Conservation (phyloP, 2,113 vertebrate genomes). For the Scatophagus argus region DNA sequence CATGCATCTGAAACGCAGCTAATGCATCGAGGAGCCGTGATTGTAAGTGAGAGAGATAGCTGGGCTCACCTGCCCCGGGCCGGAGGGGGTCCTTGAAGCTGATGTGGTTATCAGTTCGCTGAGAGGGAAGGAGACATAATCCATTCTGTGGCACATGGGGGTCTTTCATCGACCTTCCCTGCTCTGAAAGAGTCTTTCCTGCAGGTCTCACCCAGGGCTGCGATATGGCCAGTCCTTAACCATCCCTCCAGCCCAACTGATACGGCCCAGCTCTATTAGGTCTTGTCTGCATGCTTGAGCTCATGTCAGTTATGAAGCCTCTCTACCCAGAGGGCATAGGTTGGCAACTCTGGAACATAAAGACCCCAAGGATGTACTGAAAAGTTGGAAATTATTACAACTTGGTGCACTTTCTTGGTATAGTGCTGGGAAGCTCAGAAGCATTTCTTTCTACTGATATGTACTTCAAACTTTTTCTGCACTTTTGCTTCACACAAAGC, state of each 20-base stretch:
- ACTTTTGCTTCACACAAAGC: constrained; percentile 16
- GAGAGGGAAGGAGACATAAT: constrained; percentile 82
- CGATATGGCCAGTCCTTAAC: constrained; percentile 60
- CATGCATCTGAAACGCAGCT: constrained; percentile 70
- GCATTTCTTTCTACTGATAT: constrained; percentile 28
- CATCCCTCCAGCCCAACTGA: constrained; percentile 73
- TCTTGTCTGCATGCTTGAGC: constrained; percentile 74
- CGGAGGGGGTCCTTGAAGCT: constrained; percentile 79
- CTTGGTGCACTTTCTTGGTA: constrained; percentile 55
- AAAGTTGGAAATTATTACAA: constrained; percentile 73
- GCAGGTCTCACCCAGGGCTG: constrained; percentile 71
- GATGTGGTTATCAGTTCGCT: constrained; percentile 81
- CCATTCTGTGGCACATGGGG: constrained; percentile 80
- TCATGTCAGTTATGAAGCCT: constrained; percentile 72
- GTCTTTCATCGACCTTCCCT: constrained; percentile 79
- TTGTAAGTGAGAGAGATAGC: constrained; percentile 76
- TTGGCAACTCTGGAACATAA: constrained; percentile 64
- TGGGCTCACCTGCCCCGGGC: constrained; percentile 72
- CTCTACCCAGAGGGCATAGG: constrained; percentile 63
- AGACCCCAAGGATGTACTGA: constrained; percentile 64
- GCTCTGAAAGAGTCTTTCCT: constrained; percentile 73
- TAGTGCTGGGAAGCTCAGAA: constrained; percentile 21
- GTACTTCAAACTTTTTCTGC: constrained; percentile 28
- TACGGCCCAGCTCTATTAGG: constrained; percentile 74
- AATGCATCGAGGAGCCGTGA: constrained; percentile 77